phyloP scores from a whole-genome alignment of 2,797 vertebrate genomes.

The Spea hammondii region DNA sequence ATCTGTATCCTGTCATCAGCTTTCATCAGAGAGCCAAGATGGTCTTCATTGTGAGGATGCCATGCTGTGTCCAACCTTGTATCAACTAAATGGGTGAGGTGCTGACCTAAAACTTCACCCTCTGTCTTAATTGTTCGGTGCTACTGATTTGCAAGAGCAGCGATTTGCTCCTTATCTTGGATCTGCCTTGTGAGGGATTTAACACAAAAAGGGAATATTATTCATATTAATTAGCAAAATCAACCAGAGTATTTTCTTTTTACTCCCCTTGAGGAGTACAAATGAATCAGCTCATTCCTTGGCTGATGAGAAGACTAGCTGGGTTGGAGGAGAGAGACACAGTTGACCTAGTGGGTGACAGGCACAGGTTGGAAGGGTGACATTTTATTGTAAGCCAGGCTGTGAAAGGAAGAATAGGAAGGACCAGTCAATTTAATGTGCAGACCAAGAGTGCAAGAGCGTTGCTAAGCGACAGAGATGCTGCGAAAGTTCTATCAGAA shows the following conservation, averaged over 20 bases:
- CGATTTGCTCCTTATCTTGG: slow-evolving; percentile 80
- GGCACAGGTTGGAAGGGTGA: slow-evolving; percentile 88
- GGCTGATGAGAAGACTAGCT: slow-evolving; percentile 67
- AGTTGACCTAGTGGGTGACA: slow-evolving; percentile 85
- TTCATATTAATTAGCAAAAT: slow-evolving; percentile 78
- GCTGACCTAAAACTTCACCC: slow-evolving; percentile 67
- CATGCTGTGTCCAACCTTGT: slow-evolving; percentile 67
- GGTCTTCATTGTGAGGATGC: slow-evolving; percentile 77
- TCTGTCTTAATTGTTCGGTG: slow-evolving; percentile 71
- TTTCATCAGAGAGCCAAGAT: slow-evolving; percentile 75
- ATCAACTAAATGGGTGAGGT: slow-evolving; percentile 73
- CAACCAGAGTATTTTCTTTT: slow-evolving; percentile 65
- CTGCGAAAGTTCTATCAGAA: slow-evolving; percentile 93
- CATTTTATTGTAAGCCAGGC: slow-evolving; percentile 93
- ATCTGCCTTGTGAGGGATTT: slow-evolving; percentile 63
- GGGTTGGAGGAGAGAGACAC: slow-evolving; percentile 62
- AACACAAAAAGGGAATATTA: slow-evolving; percentile 72
- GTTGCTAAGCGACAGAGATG: slow-evolving; percentile 99
- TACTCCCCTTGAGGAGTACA: slow-evolving; percentile 62
- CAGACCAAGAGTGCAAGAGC: slow-evolving; percentile 84
- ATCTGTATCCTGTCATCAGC: slow-evolving; percentile 84
- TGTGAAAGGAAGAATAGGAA: slow-evolving; percentile 93
- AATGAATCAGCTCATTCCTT: slow-evolving; percentile 77
- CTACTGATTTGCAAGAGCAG: slow-evolving; percentile 81
- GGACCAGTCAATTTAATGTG: slow-evolving; percentile 90